Conservation (phyloP, 1,140 invertebrate species). For the Druon quercuslanigerum region DNA sequence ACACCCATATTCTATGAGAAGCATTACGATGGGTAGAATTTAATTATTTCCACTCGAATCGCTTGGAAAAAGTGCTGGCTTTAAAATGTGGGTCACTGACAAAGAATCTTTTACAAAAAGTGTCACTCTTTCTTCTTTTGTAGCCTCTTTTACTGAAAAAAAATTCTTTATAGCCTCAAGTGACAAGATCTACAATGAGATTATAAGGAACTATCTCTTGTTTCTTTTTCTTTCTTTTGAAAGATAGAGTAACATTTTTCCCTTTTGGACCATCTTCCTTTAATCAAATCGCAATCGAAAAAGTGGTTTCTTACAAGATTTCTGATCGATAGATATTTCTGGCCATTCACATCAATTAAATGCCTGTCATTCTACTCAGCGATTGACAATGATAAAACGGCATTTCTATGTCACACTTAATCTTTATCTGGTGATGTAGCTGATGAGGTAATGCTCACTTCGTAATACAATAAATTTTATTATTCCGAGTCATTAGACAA, state of each 20-base stretch:
- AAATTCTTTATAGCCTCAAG: no score
- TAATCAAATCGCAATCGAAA: neutral
- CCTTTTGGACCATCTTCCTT: neutral
- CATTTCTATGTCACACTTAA: conserved; percentile 20
- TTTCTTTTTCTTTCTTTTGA: no score
- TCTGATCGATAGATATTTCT: neutral
- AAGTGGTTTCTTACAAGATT: neutral
- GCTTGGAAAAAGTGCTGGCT: no score
- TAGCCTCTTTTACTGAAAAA: no score
- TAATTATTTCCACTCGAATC: no score
- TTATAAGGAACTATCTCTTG: no score
- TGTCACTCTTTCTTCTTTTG: no score
- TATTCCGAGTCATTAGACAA: conserved; percentile 21
- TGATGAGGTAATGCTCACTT: conserved; percentile 12
- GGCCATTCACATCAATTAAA: conserved; percentile 4
- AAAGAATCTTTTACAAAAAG: no score
- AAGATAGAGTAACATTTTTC: neutral
- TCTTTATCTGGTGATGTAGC: neutral
- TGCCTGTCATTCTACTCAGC: conserved; percentile 1
- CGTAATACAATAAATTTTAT: conserved; percentile 13
- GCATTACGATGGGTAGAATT: no score
- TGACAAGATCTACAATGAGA: no score
- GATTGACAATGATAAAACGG: conserved; percentile 7
- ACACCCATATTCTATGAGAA: no score
- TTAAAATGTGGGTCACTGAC: no score